Conservation (phyloP, 92 coral and sea anemone species). For the Epizoanthus stellaris region DNA sequence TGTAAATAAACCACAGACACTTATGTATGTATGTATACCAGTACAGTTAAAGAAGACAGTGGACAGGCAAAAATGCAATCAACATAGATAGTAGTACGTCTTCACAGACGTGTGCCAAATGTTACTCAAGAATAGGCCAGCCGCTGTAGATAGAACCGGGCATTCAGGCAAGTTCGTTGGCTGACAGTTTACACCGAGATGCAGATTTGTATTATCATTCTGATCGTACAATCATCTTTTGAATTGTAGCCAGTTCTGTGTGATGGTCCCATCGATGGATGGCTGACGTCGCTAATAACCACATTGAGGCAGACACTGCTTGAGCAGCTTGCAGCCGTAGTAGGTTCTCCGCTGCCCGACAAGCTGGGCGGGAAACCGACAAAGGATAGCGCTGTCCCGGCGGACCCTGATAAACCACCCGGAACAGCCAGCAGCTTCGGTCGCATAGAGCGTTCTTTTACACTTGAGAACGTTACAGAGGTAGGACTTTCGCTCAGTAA, state of each 20-base stretch:
- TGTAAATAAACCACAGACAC: too few relatives aligned
- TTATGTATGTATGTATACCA: too few relatives aligned
- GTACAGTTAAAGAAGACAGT: too few relatives aligned
- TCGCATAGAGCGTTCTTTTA: conserved; percentile 66
- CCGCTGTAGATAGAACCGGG: too few relatives aligned
- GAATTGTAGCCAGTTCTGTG: conserved; percentile 79
- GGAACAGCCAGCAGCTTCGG: conserved; percentile 57
- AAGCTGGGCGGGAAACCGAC: conserved; percentile 6
- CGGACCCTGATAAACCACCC: conserved; percentile 55
- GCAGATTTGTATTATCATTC: too few relatives aligned
- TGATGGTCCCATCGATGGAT: conserved; percentile 93
- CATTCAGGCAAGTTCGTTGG: too few relatives aligned
- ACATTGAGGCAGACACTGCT: conserved; percentile 72
- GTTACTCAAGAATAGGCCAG: too few relatives aligned
- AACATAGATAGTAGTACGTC: too few relatives aligned
- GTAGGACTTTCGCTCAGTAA: conserved; percentile 6
- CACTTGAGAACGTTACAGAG: conserved; percentile 75
- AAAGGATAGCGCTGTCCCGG: conserved; percentile 30
- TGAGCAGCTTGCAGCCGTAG: conserved; percentile 72
- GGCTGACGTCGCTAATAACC: conserved; percentile 75
- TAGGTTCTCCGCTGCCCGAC: conserved; percentile 46
- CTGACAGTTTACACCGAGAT: too few relatives aligned
- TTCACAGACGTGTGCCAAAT: too few relatives aligned
- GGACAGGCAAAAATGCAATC: too few relatives aligned
- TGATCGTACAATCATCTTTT: neutral